These are phyloP conservation scores for Drosophila picticornis DNA, from an alignment of 2,888 invertebrate genomes.

Conservation along the genomic window DNA sequence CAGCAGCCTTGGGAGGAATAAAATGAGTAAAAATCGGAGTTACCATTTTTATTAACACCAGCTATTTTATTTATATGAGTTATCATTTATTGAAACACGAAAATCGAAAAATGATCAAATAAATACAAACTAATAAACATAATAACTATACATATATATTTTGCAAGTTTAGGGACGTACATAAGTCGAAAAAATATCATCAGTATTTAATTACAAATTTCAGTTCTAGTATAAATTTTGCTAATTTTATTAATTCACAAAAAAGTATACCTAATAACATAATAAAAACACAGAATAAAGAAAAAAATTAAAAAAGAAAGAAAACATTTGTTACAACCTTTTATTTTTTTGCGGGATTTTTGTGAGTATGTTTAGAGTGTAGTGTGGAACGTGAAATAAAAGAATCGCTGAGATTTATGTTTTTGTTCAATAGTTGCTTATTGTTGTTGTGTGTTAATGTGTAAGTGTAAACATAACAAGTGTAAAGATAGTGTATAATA, in stretches of 20 bases:
- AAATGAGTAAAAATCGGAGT: background rate
- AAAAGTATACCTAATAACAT: conserved; percentile 28
- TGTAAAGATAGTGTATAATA: conserved; percentile 36
- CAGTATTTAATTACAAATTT: conserved; percentile 55
- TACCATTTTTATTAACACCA: conserved; percentile 3
- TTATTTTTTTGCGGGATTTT: conserved; percentile 46
- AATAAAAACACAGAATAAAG: conserved; percentile 19
- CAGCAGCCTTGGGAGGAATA: background rate
- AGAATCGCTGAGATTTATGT: conserved; percentile 46
- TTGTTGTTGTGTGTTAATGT: conserved; percentile 14
- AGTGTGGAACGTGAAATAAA: conserved; percentile 23
- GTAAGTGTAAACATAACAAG: conserved; percentile 70
- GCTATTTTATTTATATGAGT: conserved; percentile 19
- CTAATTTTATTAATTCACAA: conserved; percentile 51
- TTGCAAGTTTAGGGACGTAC: conserved; percentile 69
- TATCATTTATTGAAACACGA: conserved; percentile 51
- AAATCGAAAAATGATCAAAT: conserved; percentile 33
- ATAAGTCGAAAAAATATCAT: conserved; percentile 50
- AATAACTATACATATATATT: conserved; percentile 37
- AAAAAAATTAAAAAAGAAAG: conserved; percentile 15
- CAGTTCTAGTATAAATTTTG: conserved; percentile 72
- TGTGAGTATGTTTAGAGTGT: conserved; percentile 14
- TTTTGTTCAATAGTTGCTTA: conserved; percentile 55
- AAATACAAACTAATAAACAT: conserved; percentile 47
- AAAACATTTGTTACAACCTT: conserved; percentile 64